phyloP scores from a whole-genome alignment of 1,140 invertebrate genomes.

The Calliphora vicina region DNA sequence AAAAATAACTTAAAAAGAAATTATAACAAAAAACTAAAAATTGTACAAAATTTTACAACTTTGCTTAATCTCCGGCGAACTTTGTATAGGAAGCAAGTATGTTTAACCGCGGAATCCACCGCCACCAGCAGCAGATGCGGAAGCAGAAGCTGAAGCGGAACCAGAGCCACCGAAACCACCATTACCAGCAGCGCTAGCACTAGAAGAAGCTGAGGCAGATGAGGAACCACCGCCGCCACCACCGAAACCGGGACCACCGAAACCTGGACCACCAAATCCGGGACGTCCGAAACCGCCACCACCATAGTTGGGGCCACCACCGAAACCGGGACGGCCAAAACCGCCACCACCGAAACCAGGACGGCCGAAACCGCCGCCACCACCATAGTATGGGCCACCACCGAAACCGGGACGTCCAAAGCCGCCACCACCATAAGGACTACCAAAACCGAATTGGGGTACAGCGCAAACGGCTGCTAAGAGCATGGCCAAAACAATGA shows the following conservation, averaged over 20 bases:
- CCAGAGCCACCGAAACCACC: constrained; percentile 14
- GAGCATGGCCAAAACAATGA: constrained; percentile 45
- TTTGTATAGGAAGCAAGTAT: neutral
- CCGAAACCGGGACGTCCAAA: constrained; percentile 21
- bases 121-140: neutral
- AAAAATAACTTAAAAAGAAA: neutral
- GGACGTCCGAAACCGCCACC: constrained; percentile 6
- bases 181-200: neutral
- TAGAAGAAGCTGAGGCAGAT: constrained; percentile 12
- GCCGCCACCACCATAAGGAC: constrained; percentile 25
- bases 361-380: constrained; percentile 34
- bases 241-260: neutral
- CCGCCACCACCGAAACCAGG: constrained; percentile 1
- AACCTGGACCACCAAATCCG: constrained; percentile 25
- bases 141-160: constrained; percentile 25
- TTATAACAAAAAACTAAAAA: neutral
- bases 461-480: constrained; percentile 36
- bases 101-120: constrained; percentile 19
- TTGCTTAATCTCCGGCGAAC: neutral
- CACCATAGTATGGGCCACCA: neutral
- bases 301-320: neutral
- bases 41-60: neutral
- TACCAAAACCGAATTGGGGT: constrained; percentile 37
- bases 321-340: constrained; percentile 18
- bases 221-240: constrained; percentile 20